Evolutionary conservation across 30 jellyfish, hydroid and myxozoan genomes (phyloP), one percentile per base, ranked within the genome.

Genomic region (Cassiopea andromeda): DNA sequence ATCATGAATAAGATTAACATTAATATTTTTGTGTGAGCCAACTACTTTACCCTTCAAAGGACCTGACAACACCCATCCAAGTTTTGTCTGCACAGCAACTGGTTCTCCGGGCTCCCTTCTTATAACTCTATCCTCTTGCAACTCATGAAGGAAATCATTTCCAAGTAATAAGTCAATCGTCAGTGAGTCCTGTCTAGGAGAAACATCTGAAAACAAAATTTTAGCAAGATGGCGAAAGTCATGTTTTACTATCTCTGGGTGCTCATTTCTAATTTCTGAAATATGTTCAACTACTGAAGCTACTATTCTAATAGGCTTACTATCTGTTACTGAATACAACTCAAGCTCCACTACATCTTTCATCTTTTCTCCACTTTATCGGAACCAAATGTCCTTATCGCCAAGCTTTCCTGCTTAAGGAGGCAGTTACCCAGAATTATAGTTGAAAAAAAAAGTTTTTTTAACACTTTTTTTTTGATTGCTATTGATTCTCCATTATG

Each of bases 31-130:
- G 44, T 50, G 58, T 80, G 80, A 57, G 68, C 77, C 91, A 27
- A 27, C 7, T 64, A 83, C 38, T 49, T 73, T 3, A 83, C 91
- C 84, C 84, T 67, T 2, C 84, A 81, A 66, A 27, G 38, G 38
- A 27, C 38, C 38, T 27, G 38, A 27, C 38, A 27, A 27, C 38
- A 27, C 38, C 38, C 38, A 27, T 27, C 38, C 38, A 27, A 82
- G 84, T 49, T n/a, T 60, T 38, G 91, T 83, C 71, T 83, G 38
- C 5, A 83, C 58, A 45, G 93, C 87, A 9, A 85, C 61, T 47
- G 86, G 93, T 12, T 85, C 91, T 16, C 69, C 75, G 46, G 70
- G 91, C 91, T 84, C 91, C 75, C 91, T 77, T 83, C 91, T 46
- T 83, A 83, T 83, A 1, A 58, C 38, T 15, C 58, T 17, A 8